Base-by-base conservation (phyloP, 1,140 invertebrate genomes). In the Frieseomelitta varia region DNA sequence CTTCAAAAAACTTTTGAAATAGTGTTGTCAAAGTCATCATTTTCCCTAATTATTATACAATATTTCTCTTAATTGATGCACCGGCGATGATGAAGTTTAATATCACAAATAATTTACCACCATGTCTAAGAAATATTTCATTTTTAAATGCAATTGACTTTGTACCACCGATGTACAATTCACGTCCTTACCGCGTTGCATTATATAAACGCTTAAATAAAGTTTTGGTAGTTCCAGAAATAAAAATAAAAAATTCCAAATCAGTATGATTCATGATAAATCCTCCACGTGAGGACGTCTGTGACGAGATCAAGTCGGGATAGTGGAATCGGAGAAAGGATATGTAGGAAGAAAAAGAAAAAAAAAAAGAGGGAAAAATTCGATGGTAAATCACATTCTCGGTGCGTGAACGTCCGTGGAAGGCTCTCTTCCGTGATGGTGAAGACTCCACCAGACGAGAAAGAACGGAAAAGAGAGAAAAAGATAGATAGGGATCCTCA, bases 381-480 rank as follows among this genome's bases (percentile, higher is more conserved):
- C 73, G 74, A 79, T 77, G 85, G 65, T 91, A 85, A 91, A 88
- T 91, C 85, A 88, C 39, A 47, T 47, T 47, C 39, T 81, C 10
- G 79, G 71, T 63, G 53, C 30, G 61, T 39, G 80, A 75, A 27
- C 4, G 39, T 75, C 79, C n/a, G 61, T 74, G 71, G 79, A 73
- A 65, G 79, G 71, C 14, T 81, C 53, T 71, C 73, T 83, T 78
- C 34, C 81, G 81, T 78, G 75, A 78, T 63, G 75, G 34, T 0
- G 30, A 30, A 63, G 81, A 78, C 65, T 39, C 55, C 74, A 78
- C 55, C 73, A 1, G 65, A 83, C 30, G 65, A 21, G 19, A 19
- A 72, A 78, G 34, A n/a, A 15, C 12, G 34, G 24, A 34, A 65
- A 69, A 61, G 30, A 68, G 68, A 58, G 27, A 69, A 47, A 68